Conservation (phyloP, 2,888 invertebrate genomes). For the Anagyrus pseudococci region DNA sequence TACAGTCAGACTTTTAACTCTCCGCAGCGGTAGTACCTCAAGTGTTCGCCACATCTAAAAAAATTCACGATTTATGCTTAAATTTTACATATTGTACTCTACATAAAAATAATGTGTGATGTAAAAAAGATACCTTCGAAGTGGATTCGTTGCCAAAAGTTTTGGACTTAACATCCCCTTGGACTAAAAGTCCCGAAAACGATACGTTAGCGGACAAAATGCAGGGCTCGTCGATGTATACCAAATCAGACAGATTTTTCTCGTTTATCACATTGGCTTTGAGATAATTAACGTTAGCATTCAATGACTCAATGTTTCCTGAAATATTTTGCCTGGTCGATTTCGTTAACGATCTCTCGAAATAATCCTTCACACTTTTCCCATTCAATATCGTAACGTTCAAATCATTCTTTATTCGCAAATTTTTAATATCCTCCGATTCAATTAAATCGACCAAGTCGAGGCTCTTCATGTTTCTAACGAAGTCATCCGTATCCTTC, state of each 20-base stretch:
- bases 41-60: too few relatives aligned
- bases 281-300: conserved; percentile 41
- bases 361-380: conserved; percentile 38
- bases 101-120: too few relatives aligned
- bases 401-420: conserved; percentile 44
- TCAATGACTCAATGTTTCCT: conserved; percentile 40
- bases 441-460: conserved; percentile 35
- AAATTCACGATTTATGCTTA: too few relatives aligned
- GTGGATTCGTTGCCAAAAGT: background rate
- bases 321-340: conserved; percentile 43
- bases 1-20: conserved; percentile 41
- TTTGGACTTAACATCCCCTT: conserved; percentile 40
- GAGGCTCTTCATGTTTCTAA: conserved; percentile 31
- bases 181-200: conserved; percentile 45
- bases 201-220: conserved; percentile 43
- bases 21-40: conserved; percentile 35
- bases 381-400: conserved; percentile 42
- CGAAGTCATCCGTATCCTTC: conserved; percentile 37
- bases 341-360: conserved; percentile 43
- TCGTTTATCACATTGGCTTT: conserved; percentile 43
- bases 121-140: too few relatives aligned
- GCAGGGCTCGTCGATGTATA: conserved; percentile 44
- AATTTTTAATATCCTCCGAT: conserved; percentile 36
- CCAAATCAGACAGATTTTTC: conserved; percentile 38
- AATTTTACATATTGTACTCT: too few relatives aligned